phyloP scores from a whole-genome alignment of 2,113 vertebrate genomes.

The Phalacrocorax aristotelis region DNA sequence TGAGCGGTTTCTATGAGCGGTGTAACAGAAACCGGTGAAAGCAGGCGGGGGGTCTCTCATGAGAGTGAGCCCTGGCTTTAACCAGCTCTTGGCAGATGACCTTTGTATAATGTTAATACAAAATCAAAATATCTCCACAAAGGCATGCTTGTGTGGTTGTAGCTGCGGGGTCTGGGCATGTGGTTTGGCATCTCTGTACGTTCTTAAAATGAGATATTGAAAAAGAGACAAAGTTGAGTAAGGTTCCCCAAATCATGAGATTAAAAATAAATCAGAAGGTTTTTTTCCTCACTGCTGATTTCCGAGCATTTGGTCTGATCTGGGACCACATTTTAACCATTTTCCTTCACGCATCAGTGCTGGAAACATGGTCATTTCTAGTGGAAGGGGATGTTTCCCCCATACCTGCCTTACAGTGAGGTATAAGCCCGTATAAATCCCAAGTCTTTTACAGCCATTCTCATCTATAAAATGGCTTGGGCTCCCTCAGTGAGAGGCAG shows the following conservation, averaged over 20 bases:
- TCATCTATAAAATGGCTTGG: not conserved
- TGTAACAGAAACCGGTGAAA: accelerated
- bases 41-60: not conserved
- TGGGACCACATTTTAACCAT: not conserved
- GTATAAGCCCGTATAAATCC: not conserved
- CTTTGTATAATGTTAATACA: not conserved
- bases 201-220: not conserved
- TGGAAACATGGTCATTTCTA: not conserved
- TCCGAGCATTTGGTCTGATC: not conserved
- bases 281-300: not conserved
- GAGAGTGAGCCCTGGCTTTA: not conserved
- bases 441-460: not conserved
- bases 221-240: not conserved
- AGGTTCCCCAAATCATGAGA: not conserved
- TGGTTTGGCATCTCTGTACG: not conserved
- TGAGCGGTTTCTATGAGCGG: accelerated
- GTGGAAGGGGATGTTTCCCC: not conserved
- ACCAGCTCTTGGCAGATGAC: not conserved
- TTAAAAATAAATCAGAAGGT: not conserved
- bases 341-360: accelerated
- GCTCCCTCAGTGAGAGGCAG: not conserved
- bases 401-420: accelerated
- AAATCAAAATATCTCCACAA: not conserved
- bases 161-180: not conserved
- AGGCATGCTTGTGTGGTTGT: not conserved